phyloP scores from a whole-genome alignment of 1,140 invertebrate species.

The Odontomachus brunneus region DNA sequence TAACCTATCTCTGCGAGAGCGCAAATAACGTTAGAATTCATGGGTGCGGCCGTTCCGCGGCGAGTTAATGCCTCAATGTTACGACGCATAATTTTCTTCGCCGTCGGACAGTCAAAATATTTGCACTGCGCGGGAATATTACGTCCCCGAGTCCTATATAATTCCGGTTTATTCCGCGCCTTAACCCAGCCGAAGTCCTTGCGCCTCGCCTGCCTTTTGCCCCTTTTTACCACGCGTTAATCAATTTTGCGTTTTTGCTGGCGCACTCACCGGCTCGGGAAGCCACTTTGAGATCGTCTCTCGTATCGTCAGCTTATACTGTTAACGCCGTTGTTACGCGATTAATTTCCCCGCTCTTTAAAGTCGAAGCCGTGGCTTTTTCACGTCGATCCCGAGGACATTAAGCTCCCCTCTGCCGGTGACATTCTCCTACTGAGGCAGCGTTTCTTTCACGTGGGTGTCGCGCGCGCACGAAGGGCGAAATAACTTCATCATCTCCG shows the following conservation, averaged over 20 bases:
- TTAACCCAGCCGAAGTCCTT: background rate
- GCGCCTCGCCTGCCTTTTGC: background rate
- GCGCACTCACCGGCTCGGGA: background rate
- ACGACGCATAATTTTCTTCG: slow-evolving; percentile 58
- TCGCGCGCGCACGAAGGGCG: background rate
- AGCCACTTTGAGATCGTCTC: slow-evolving; percentile 30
- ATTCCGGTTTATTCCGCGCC: slow-evolving; percentile 33
- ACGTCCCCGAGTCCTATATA: slow-evolving; percentile 18
- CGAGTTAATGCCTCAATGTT: slow-evolving; percentile 11
- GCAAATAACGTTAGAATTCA: slow-evolving; percentile 61
- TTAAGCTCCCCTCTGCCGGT: slow-evolving; percentile 29
- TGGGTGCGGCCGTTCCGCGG: slow-evolving; percentile 22
- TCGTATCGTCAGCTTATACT: slow-evolving; percentile 13
- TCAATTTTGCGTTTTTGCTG: slow-evolving; percentile 54
- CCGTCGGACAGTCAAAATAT: slow-evolving; percentile 42
- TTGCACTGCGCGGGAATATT: slow-evolving; percentile 52
- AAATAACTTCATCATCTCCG: background rate
- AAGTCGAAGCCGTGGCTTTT: slow-evolving; percentile 12
- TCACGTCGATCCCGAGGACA: slow-evolving; percentile 24
- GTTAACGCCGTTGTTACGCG: slow-evolving; percentile 11
- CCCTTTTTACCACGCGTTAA: slow-evolving; percentile 44
- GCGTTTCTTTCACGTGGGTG: background rate
- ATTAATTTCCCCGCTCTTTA: slow-evolving; percentile 40
- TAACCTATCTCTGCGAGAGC: slow-evolving; percentile 57
- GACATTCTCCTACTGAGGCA: background rate